Evolutionary conservation across 2,113 vertebrate genomes (phyloP).

Genomic region (Erpornis zantholeuca): DNA sequence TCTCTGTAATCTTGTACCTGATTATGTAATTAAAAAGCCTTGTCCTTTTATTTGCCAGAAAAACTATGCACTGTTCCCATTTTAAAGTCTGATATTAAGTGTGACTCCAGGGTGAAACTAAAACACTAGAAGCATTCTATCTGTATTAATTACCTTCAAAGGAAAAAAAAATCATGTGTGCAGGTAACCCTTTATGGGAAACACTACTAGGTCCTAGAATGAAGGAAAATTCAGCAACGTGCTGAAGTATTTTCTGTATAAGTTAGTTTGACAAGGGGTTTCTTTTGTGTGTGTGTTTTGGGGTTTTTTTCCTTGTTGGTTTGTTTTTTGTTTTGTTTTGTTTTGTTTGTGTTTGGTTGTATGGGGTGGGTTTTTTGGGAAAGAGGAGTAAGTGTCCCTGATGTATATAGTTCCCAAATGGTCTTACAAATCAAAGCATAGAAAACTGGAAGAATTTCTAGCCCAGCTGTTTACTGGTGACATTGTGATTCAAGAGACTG

Average conservation of each 20-base stretch:
- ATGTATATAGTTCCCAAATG: neutral
- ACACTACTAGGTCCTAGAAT: neutral
- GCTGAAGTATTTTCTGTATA: neutral
- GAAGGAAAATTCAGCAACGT: neutral
- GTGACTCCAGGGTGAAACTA: neutral
- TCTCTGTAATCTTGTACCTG: neutral
- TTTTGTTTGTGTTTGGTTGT: neutral
- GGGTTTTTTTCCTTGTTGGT: neutral
- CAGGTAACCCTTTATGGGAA: neutral
- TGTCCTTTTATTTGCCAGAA: neutral
- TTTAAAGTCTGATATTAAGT: neutral
- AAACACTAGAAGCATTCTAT: neutral
- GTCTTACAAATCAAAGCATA: neutral
- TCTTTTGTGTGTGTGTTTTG: too few relatives aligned
- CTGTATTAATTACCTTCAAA: neutral
- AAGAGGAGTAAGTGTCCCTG: neutral
- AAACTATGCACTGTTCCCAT: neutral
- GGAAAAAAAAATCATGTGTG: neutral
- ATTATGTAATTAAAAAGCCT: neutral
- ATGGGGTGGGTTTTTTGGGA: neutral
- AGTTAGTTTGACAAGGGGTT: neutral
- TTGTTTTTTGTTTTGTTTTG: neutral
- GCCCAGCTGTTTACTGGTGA: neutral
- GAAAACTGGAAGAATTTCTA: neutral
- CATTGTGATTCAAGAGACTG: neutral